Evolutionary conservation across 2,888 invertebrate species (phyloP).

Genomic region (Timema podura): DNA sequence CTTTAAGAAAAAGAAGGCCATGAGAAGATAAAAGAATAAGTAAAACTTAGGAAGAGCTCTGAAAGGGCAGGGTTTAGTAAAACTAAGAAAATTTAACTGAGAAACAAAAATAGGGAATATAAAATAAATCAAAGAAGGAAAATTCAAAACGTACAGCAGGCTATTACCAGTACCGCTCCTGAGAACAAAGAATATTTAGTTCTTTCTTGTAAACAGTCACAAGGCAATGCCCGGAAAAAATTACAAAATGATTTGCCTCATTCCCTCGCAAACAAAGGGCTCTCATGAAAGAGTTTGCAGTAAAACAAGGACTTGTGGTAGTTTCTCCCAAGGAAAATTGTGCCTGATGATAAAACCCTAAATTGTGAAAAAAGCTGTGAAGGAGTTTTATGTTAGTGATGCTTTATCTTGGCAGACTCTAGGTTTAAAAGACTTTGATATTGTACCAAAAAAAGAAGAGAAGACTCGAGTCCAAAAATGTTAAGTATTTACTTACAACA

Average conservation of each 20-base stretch:
- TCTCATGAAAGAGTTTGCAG: neutral
- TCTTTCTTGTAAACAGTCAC: neutral
- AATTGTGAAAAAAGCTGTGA: neutral
- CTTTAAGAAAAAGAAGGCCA: neutral
- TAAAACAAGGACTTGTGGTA: neutral
- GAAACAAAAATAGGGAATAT: neutral
- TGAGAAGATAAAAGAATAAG: neutral
- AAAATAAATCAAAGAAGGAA: conserved; percentile 10
- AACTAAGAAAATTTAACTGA: neutral
- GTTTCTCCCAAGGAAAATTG: neutral
- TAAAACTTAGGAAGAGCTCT: neutral
- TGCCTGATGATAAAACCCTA: neutral
- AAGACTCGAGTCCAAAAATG: neutral
- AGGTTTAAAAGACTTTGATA: neutral
- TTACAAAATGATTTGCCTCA: neutral
- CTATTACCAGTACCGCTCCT: too few relatives aligned
- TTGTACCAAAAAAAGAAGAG: neutral
- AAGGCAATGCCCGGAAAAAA: neutral
- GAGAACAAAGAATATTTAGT: too few relatives aligned
- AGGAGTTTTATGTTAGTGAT: neutral
- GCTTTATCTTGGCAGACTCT: neutral
- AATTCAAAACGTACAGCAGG: too few relatives aligned
- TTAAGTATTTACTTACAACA: too few relatives aligned
- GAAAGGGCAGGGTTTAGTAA: neutral
- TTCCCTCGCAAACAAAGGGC: neutral